Evolutionary conservation across 2,113 vertebrate genomes (phyloP).

Genomic region (Romanogobio albipinnatus): DNA sequence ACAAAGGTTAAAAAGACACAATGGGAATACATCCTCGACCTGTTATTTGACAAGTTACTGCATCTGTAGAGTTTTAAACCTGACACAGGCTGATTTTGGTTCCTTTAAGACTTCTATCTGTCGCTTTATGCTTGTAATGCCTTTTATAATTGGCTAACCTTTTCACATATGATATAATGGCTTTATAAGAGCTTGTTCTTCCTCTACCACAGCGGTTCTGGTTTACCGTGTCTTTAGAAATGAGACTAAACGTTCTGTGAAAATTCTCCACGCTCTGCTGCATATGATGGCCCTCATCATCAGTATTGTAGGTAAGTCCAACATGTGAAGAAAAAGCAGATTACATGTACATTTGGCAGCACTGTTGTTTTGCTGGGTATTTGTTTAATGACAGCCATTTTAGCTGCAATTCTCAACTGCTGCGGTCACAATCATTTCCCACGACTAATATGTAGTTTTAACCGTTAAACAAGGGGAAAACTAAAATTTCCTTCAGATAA

Average conservation of each 20-base stretch:
- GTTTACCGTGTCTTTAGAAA: constrained; percentile 89
- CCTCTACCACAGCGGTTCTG: constrained; percentile 79
- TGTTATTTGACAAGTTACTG: neutral
- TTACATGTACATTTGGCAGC: neutral
- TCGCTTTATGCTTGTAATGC: neutral
- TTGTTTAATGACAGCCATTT: neutral
- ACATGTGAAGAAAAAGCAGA: neutral
- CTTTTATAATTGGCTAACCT: neutral
- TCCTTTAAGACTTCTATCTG: neutral
- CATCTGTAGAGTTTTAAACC: neutral
- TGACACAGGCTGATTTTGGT: neutral
- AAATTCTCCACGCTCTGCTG: constrained; percentile 83
- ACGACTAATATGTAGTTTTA: neutral
- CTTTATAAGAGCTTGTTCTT: neutral
- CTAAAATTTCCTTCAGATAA: neutral
- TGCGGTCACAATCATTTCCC: neutral
- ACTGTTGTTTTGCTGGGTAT: neutral
- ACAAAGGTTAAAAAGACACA: constrained; percentile 24
- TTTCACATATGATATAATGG: neutral
- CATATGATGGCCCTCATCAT: constrained; percentile 83
- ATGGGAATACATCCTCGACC: neutral
- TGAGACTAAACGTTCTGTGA: constrained; percentile 83
- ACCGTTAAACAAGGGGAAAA: constrained; percentile 1
- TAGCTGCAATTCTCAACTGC: neutral
- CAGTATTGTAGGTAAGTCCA: constrained; percentile 74